Evolutionary conservation across 1,140 invertebrate species (phyloP).

Genomic region (Sarcophaga bullata): DNA sequence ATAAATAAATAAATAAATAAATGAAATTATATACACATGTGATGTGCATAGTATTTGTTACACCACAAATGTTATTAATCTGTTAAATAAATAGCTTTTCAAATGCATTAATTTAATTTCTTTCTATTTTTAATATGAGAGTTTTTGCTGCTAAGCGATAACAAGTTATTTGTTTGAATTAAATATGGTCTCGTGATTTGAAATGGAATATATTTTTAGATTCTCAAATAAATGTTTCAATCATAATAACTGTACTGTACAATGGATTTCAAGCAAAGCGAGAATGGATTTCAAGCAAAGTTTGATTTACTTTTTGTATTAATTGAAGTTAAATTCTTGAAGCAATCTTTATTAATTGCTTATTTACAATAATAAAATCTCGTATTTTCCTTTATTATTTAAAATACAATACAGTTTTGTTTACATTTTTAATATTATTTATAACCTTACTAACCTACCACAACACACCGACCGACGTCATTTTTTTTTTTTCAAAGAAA

Average conservation of each 20-base stretch:
- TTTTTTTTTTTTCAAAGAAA: not conserved
- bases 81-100: too few species aligned
- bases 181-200: constrained; percentile 1
- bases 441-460: not conserved
- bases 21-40: too few species aligned
- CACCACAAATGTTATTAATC: too few species aligned
- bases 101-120: too few species aligned
- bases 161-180: not conserved
- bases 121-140: not conserved
- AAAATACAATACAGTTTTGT: too few species aligned
- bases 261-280: not conserved
- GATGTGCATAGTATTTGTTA: too few species aligned
- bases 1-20: not conserved
- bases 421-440: too few species aligned
- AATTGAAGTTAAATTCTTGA: too few species aligned
- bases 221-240: not conserved
- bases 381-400: too few species aligned
- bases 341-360: too few species aligned
- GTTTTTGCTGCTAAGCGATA: not conserved
- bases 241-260: not conserved
- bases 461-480: not conserved
- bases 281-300: not conserved
- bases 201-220: not conserved
- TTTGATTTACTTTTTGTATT: too few species aligned
- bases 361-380: too few species aligned